These are phyloP conservation scores for Acheta domesticus DNA, from an alignment of 2,888 invertebrate species.

Conservation along the genomic window DNA sequence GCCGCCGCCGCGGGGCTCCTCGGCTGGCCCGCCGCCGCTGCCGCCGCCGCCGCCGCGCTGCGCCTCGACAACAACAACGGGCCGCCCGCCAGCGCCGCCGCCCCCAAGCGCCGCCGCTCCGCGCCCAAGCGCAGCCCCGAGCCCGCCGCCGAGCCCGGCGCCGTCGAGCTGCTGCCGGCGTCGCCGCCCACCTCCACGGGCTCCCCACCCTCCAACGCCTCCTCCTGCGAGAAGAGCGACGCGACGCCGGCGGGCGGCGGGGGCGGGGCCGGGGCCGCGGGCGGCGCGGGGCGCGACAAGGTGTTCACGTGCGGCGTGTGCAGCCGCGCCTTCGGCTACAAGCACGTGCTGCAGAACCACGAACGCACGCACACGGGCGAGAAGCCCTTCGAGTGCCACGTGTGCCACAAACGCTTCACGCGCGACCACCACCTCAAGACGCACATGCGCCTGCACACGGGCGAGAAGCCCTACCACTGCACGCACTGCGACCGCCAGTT, in stretches of 20 bases:
- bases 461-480: constrained; percentile 90
- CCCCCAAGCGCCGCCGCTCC: background rate
- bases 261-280: constrained; percentile 28
- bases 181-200: background rate
- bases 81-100: background rate
- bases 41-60: background rate
- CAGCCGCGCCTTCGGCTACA: constrained; percentile 86
- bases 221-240: background rate
- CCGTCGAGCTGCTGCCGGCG: background rate
- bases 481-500: constrained; percentile 88
- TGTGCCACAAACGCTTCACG: constrained; percentile 89
- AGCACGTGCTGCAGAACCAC: constrained; percentile 91
- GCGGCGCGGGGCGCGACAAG: constrained; percentile 60
- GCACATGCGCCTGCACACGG: constrained; percentile 87
- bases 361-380: constrained; percentile 93
- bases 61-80: background rate
- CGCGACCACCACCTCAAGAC: constrained; percentile 91
- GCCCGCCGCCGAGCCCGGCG: background rate
- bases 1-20: background rate
- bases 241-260: constrained; percentile 19
- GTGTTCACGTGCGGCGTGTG: constrained; percentile 86
- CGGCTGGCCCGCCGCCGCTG: background rate
- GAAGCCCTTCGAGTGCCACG: constrained; percentile 88
- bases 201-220: background rate
- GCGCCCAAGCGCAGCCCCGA: background rate